phyloP scores from a whole-genome alignment of 2,797 vertebrate species.

The Furcifer pardalis region DNA sequence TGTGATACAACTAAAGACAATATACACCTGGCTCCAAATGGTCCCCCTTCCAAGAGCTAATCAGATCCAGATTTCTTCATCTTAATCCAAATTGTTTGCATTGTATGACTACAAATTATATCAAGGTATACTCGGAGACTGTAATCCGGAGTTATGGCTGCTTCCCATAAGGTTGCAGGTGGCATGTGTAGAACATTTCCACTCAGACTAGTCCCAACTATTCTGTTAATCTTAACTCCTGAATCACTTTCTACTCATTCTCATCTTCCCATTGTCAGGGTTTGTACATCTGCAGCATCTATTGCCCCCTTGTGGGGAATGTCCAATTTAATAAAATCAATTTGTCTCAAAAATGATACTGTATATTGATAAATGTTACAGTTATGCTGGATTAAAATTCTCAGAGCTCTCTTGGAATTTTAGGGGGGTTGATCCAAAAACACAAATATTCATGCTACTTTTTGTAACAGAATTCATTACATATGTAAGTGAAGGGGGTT shows the following conservation, averaged over 20 bases:
- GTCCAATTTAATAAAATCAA: background rate
- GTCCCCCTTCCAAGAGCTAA: background rate
- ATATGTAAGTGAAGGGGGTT: background rate
- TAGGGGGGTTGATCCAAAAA: too few relatives aligned
- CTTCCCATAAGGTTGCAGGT: background rate
- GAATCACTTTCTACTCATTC: background rate
- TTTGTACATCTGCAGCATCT: background rate
- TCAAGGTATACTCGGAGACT: background rate
- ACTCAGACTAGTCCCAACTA: background rate
- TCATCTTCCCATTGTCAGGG: background rate
- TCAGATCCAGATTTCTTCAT: background rate
- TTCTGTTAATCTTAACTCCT: background rate
- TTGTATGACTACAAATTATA: background rate
- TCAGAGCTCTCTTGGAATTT: too few relatives aligned
- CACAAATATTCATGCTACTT: too few relatives aligned
- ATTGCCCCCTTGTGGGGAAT: conserved; percentile 25
- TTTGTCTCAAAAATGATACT: background rate
- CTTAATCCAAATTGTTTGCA: background rate
- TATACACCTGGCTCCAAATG: background rate
- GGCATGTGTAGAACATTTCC: conserved; percentile 3
- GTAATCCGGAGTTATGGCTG: background rate
- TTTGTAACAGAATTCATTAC: too few relatives aligned
- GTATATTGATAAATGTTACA: background rate
- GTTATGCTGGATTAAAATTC: too few relatives aligned
- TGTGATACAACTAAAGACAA: background rate